Evolutionary conservation across 2,113 vertebrate species (phyloP), one percentile per base, ranked within the genome.

Genomic region (Cryptomyrus ogoouensis): DNA sequence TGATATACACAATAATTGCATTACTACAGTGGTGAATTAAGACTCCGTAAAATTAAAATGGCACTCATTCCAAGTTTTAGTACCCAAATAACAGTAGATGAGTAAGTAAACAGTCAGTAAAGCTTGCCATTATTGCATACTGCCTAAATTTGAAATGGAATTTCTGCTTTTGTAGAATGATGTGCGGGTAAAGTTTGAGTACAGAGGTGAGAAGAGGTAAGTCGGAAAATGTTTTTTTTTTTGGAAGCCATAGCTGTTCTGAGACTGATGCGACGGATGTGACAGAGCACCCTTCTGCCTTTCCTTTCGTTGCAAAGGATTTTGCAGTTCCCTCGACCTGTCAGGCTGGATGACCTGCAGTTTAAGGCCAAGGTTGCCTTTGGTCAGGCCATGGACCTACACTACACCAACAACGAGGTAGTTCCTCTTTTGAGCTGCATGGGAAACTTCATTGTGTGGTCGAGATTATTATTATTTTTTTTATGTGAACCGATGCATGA

Each of bases 341-440:
- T 99, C 93, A 97, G 96, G 94, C 95, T 99, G 91, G 98, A 98
- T 91, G 98, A 99, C 94, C 96, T 99, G 93, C 95, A 91, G 91
- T 91, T 95, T 77, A 99, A 99, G 95, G 98, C 98, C 91, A 99
- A 97, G 95, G 94, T 97, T 93, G 98, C 98, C 89, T 99, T 99
- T 92, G 98, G 98, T 91, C 98, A 99, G 91, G 92, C 94, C 15
- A 98, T 99, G 98, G 98, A 98, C 94, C 97, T 99, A 88, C 98
- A 99, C 96, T 99, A 99, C 94, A 98, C 98, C 94, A 99, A 99
- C 96, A 99, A 99, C 2, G 98, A 99, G 97, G 98, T 99, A 21
- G 53, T 27, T 46, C 53, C 42, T 35, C 53, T 24, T 44, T n/a
- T 42, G 0, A 12, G 2, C n/a, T 19, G 88, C 17, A 19, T 15